Evolutionary conservation across 2,113 vertebrate genomes (phyloP).

Genomic region (Crotalus helleri): DNA sequence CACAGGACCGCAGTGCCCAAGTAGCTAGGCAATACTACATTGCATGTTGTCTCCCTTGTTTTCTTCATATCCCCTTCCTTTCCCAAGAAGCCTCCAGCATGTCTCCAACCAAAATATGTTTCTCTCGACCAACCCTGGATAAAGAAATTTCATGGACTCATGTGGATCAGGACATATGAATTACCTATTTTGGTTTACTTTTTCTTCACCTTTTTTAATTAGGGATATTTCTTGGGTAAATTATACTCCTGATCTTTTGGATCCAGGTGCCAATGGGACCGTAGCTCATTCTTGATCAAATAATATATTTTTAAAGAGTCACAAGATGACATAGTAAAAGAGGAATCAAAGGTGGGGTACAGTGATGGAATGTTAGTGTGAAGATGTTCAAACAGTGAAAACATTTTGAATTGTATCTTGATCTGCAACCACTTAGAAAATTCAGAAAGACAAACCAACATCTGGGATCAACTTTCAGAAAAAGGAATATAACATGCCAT

Average conservation of each 20-base stretch:
- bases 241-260: not conserved
- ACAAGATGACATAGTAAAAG: not conserved
- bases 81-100: not conserved
- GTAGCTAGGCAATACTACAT: not conserved
- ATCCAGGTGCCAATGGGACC: not conserved
- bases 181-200: not conserved
- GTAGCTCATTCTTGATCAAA: not conserved
- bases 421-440: not conserved
- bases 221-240: not conserved
- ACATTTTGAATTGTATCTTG: not conserved
- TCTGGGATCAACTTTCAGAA: not conserved
- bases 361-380: not conserved
- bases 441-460: not conserved
- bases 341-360: not conserved
- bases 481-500: not conserved
- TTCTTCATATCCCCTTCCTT: not conserved
- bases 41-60: not conserved
- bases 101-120: not conserved
- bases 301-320: slow-evolving; percentile 3
- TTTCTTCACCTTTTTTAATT: not conserved
- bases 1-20: not conserved
- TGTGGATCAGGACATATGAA: not conserved
- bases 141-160: not conserved
- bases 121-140: not conserved
- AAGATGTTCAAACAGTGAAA: not conserved